Percentiles rank a stretch among this genome's conserved stretches.
phyloP scores from a whole-genome alignment of 2,888 invertebrate genomes.

The Notocelia uddmanniana region DNA sequence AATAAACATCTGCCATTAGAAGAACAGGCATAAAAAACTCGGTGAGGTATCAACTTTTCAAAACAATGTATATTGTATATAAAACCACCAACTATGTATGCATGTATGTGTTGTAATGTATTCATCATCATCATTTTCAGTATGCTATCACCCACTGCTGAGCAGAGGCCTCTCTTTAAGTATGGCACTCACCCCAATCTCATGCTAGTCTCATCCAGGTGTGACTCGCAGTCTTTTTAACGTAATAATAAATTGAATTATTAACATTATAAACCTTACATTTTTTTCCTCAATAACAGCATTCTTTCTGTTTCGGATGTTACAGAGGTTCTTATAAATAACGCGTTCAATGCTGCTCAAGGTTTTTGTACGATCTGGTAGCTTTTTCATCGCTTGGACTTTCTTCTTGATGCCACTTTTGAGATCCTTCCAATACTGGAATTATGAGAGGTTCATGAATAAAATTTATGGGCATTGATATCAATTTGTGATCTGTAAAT shows the following conservation, averaged over 20 bases:
- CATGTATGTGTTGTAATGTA: too few relatives aligned
- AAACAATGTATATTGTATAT: too few relatives aligned
- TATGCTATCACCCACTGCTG: too few relatives aligned
- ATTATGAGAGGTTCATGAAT: constrained; percentile 2
- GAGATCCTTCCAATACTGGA: constrained; percentile 42
- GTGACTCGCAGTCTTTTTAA: too few relatives aligned
- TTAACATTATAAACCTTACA: constrained; percentile 11
- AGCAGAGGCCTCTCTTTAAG: too few relatives aligned
- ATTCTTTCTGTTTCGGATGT: background rate
- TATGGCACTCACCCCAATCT: too few relatives aligned
- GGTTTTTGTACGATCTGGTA: background rate
- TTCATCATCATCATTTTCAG: too few relatives aligned
- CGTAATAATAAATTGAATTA: background rate
- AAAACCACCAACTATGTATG: too few relatives aligned
- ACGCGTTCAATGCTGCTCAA: constrained; percentile 19
- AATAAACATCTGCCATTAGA: too few relatives aligned
- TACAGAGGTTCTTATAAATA: constrained; percentile 23
- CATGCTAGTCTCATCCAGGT: too few relatives aligned
- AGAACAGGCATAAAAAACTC: too few relatives aligned
- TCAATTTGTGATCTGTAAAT: background rate
- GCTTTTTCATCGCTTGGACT: constrained; percentile 16
- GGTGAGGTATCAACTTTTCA: too few relatives aligned
- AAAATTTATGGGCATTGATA: background rate
- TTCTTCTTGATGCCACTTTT: constrained; percentile 34
- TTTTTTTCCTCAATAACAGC: constrained; percentile 8